Percentiles rank a stretch among this genome's conserved stretches.
Evolutionary conservation across 1,140 invertebrate genomes (phyloP).

Genomic region (Eupeodes corollae): DNA sequence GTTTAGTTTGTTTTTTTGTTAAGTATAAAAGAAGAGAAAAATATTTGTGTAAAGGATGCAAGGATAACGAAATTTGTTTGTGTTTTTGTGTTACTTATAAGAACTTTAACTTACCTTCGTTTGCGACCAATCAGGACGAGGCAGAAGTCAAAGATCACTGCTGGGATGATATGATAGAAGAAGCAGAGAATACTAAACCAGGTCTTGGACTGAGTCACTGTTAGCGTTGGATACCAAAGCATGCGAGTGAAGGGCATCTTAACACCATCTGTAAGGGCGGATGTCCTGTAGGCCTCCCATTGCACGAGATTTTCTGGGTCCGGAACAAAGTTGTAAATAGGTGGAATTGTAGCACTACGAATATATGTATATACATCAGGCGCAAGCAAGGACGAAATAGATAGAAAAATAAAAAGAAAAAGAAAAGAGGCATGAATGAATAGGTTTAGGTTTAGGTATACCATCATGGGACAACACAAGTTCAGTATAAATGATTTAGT

Average conservation of each 20-base stretch:
- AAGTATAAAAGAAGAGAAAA: conserved; percentile 10
- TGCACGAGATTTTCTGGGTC: conserved; percentile 53
- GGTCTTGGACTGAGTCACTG: conserved; percentile 38
- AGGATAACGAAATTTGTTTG: too few species aligned
- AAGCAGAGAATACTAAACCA: conserved; percentile 40
- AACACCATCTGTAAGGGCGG: conserved; percentile 35
- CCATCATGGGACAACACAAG: too few species aligned
- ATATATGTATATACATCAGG: too few species aligned
- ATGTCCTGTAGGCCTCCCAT: conserved; percentile 48
- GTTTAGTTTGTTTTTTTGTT: too few species aligned
- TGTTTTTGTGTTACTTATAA: too few species aligned
- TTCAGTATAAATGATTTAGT: too few species aligned
- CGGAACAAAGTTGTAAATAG: conserved; percentile 63
- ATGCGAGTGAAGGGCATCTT: conserved; percentile 36
- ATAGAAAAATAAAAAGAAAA: conserved; percentile 21
- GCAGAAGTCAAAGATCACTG: conserved; percentile 44
- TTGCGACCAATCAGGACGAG: conserved; percentile 42
- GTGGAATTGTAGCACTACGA: conserved; percentile 30
- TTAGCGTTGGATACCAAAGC: conserved; percentile 45
- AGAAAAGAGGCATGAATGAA: too few species aligned
- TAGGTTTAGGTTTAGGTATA: too few species aligned
- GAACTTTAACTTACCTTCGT: conserved; percentile 38
- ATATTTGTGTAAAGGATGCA: too few species aligned
- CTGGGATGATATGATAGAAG: conserved; percentile 49
- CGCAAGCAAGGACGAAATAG: too few species aligned